These are phyloP conservation scores for Conus ventricosus DNA, from an alignment of 1,140 invertebrate species.

Conservation along the genomic window DNA sequence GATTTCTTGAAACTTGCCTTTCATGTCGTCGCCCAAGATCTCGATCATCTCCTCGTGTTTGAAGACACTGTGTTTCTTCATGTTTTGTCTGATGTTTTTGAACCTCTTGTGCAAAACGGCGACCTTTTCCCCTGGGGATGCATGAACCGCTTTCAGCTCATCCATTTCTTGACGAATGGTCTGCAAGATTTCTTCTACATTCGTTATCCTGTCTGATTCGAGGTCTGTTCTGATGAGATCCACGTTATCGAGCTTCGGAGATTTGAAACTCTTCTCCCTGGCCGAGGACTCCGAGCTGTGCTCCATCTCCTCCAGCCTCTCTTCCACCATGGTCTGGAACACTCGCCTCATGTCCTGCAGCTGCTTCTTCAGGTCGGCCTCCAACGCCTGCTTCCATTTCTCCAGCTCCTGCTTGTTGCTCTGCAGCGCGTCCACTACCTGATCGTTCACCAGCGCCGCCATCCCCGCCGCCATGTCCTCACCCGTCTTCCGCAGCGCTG, in stretches of 20 bases:
- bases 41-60: background rate
- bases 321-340: background rate
- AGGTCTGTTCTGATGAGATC: background rate
- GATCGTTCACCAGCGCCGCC: constrained; percentile 18
- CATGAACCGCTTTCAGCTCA: background rate
- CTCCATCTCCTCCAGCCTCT: background rate
- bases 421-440: background rate
- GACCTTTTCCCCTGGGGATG: background rate
- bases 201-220: background rate
- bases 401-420: background rate
- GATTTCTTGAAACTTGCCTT: background rate
- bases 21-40: background rate
- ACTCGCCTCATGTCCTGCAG: background rate
- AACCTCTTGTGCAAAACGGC: background rate
- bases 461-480: constrained; percentile 19
- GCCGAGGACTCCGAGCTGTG: background rate
- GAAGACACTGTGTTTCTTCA: background rate
- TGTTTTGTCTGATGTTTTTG: background rate
- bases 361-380: background rate
- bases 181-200: background rate
- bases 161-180: background rate
- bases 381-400: background rate
- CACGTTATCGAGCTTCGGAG: background rate
- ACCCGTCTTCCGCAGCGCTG: background rate
- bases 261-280: background rate